phyloP scores from a whole-genome alignment of 2,888 invertebrate genomes.

The Mesoligia furuncula region DNA sequence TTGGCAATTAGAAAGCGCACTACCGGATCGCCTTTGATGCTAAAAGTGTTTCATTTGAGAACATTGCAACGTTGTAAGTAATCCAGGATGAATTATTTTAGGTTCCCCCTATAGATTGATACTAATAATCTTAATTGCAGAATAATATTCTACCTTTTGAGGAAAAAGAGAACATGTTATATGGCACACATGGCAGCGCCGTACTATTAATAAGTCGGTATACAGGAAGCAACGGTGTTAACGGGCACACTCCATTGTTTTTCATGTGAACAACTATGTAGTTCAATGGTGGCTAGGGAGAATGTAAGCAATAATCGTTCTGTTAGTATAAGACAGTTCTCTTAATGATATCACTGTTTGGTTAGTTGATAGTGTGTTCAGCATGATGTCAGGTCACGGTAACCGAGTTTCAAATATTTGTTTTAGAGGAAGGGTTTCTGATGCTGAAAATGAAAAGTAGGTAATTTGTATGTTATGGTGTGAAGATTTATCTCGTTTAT shows the following conservation, averaged over 20 bases:
- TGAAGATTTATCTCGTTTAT: neutral
- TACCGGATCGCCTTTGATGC: neutral
- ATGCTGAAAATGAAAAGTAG: neutral
- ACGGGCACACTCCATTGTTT: neutral
- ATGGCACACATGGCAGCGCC: neutral
- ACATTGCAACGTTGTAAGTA: neutral
- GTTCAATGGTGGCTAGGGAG: neutral
- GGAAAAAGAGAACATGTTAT: neutral
- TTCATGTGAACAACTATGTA: neutral
- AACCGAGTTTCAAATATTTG: constrained; percentile 1
- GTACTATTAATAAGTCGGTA: neutral
- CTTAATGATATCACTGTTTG: neutral
- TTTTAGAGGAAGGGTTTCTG: neutral
- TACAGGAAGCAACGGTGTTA: neutral
- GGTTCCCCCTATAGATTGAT: neutral
- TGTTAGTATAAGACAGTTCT: neutral
- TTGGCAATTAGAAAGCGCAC: neutral
- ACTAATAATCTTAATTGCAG: neutral
- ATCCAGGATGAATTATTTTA: neutral
- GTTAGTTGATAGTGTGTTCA: neutral
- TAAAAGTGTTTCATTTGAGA: neutral
- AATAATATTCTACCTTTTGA: neutral
- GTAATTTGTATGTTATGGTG: neutral
- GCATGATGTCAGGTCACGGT: neutral
- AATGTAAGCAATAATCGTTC: neutral